A percentile compares a stretch with the other conserved stretches of the same genome.
phyloP scores from a whole-genome alignment of 2,113 vertebrate species.

The Kobus ellipsiprymnus region DNA sequence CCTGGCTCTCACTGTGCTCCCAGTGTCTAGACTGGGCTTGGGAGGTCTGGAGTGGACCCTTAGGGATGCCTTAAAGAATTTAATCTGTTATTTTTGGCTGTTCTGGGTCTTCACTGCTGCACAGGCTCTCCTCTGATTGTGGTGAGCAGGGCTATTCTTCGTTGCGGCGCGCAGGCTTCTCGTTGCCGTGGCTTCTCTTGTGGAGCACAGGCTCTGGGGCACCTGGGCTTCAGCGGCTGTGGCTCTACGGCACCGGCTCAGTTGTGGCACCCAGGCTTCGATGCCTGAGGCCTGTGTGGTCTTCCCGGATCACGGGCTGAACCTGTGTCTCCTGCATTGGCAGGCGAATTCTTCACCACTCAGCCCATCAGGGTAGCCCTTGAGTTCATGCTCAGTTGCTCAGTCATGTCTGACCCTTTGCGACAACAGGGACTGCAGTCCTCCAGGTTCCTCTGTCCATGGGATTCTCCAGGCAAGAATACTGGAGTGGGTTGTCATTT shows the following conservation, averaged over 20 bases:
- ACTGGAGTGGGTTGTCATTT: not conserved
- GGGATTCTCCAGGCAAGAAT: not conserved
- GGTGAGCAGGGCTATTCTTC: not conserved
- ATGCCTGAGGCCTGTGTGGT: not conserved
- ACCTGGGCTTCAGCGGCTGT: not conserved
- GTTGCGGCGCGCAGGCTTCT: accelerated
- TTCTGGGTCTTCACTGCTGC: not conserved
- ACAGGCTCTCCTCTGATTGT: not conserved
- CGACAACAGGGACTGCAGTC: not conserved
- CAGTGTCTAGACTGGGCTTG: not conserved
- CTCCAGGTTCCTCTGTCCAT: not conserved
- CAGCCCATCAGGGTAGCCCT: not conserved
- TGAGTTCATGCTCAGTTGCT: not conserved
- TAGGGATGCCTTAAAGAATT: not conserved
- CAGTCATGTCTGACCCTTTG: not conserved
- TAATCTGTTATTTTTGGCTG: not conserved
- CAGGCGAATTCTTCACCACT: not conserved
- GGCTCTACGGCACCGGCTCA: not conserved
- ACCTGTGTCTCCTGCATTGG: not conserved
- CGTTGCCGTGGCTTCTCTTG: not conserved
- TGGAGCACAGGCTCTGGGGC: not conserved
- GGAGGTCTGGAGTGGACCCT: not conserved
- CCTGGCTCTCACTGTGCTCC: not conserved
- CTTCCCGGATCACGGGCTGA: not conserved
- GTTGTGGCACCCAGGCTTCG: not conserved